Evolutionary conservation across 1,140 invertebrate species (phyloP).

Genomic region (Sitobion miscanthi): DNA sequence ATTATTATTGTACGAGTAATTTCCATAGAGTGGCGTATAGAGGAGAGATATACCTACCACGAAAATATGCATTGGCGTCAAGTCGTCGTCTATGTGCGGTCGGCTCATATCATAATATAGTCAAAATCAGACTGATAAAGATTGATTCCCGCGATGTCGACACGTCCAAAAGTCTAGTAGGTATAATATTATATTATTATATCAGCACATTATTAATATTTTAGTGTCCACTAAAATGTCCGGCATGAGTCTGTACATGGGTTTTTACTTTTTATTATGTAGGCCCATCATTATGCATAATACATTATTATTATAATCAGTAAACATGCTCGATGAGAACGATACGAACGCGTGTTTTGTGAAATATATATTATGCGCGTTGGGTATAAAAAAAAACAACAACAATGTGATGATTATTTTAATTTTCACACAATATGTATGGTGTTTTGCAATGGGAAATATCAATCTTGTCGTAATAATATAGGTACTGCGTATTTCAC

Average conservation of each 20-base stretch:
- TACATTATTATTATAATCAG: background rate
- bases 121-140: background rate
- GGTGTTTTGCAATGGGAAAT: conserved; percentile 8
- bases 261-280: background rate
- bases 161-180: background rate
- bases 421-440: background rate
- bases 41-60: background rate
- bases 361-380: background rate
- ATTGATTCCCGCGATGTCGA: background rate
- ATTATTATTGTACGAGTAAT: background rate
- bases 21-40: background rate
- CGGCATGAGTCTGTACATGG: no score
- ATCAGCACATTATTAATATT: background rate
- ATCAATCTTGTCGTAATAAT: conserved; percentile 4
- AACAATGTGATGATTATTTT: background rate
- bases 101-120: background rate
- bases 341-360: background rate
- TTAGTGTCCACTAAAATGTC: background rate
- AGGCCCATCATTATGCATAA: no score
- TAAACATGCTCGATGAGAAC: background rate
- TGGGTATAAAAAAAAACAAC: background rate
- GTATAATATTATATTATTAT: no score
- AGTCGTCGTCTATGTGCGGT: background rate
- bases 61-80: background rate
- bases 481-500: background rate